Evolutionary conservation across 1,140 invertebrate species (phyloP).

Genomic region (Conopomorpha cramerella): DNA sequence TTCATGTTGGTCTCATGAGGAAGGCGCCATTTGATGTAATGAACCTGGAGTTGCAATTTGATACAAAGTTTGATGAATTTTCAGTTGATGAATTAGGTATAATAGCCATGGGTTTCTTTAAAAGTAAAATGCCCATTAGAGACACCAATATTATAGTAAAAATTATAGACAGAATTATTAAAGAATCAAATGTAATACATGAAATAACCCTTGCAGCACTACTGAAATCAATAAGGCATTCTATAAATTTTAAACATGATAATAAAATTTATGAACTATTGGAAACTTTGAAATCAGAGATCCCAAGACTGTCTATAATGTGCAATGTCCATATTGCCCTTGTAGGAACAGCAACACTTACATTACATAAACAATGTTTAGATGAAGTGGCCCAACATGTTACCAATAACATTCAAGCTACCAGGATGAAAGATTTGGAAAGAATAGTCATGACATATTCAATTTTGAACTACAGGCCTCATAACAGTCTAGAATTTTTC

Average conservation of each 20-base stretch:
- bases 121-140: slow-evolving; percentile 61
- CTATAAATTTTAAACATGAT: slow-evolving; percentile 19
- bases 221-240: slow-evolving; percentile 61
- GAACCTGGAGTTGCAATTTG: slow-evolving; percentile 60
- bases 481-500: slow-evolving; percentile 51
- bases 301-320: slow-evolving; percentile 46
- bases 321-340: slow-evolving; percentile 62
- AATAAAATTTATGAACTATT: slow-evolving; percentile 35
- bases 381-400: slow-evolving; percentile 30
- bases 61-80: slow-evolving; percentile 44
- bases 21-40: slow-evolving; percentile 55
- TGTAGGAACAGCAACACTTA: slow-evolving; percentile 40
- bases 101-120: slow-evolving; percentile 65
- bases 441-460: slow-evolving; percentile 58
- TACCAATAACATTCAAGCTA: slow-evolving; percentile 16
- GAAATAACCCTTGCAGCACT: slow-evolving; percentile 60
- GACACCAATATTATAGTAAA: slow-evolving; percentile 35
- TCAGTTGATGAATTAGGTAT: slow-evolving; percentile 63
- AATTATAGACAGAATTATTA: slow-evolving; percentile 47
- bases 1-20: slow-evolving; percentile 55
- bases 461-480: slow-evolving; percentile 57
- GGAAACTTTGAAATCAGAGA: slow-evolving; percentile 37
- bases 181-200: slow-evolving; percentile 42
- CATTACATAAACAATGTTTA: slow-evolving; percentile 43
- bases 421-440: slow-evolving; percentile 69